These are phyloP conservation scores for Agapornis roseicollis DNA, from an alignment of 2,113 vertebrate species.

Conservation along the genomic window DNA sequence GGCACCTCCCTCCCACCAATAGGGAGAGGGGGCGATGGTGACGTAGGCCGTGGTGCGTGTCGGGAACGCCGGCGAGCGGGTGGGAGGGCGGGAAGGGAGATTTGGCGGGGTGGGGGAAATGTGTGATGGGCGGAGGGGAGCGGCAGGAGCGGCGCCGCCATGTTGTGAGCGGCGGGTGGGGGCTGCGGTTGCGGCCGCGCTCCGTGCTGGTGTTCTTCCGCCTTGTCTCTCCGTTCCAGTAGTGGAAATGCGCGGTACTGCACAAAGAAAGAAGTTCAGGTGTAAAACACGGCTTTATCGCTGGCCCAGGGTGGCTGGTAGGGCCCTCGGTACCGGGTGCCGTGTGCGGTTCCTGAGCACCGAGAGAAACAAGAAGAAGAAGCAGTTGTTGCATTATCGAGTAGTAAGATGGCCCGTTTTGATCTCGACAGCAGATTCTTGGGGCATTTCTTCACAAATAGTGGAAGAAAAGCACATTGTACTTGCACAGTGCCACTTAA, in stretches of 20 bases:
- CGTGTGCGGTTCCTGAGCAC: fast-evolving
- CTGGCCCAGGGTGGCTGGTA: too few species aligned
- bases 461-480: not conserved
- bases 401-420: not conserved
- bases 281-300: not conserved
- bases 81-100: too few species aligned
- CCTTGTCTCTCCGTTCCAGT: fast-evolving
- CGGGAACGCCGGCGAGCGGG: not conserved
- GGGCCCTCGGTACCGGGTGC: fast-evolving
- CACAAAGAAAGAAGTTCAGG: fast-evolving
- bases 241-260: fast-evolving
- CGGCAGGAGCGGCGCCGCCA: fast-evolving
- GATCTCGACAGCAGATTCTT: not conserved
- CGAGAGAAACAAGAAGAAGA: not conserved
- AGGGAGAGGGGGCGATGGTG: not conserved
- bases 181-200: fast-evolving
- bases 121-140: too few species aligned
- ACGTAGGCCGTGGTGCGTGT: fast-evolving
- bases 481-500: too few species aligned
- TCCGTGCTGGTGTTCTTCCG: fast-evolving
- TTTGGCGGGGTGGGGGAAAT: too few species aligned
- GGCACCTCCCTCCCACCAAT: not conserved
- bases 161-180: fast-evolving
- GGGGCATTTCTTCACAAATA: too few species aligned
- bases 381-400: not conserved